Evolutionary conservation across 2,113 vertebrate species (phyloP).

Genomic region (Orientallactaga bullata): DNA sequence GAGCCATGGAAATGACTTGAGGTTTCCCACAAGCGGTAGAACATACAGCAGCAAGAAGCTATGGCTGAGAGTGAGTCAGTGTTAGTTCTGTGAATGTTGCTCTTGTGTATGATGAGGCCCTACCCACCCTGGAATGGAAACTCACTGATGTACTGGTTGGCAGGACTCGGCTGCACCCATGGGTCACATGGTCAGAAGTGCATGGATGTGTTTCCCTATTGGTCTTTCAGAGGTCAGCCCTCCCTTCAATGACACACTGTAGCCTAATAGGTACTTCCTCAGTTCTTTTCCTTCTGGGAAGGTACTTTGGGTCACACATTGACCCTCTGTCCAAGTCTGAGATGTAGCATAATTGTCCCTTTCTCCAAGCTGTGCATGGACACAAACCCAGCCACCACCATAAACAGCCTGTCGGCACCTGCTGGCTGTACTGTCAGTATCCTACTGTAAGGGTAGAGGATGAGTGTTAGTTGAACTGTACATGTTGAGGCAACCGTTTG

Average conservation of each 20-base stretch:
- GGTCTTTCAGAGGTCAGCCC: neutral
- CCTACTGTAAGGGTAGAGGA: neutral
- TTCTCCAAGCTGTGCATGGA: neutral
- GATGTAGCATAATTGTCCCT: neutral
- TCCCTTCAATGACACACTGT: neutral
- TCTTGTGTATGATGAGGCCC: neutral
- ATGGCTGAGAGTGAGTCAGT: neutral
- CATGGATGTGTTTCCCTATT: neutral
- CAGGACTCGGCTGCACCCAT: neutral
- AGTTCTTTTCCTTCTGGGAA: neutral
- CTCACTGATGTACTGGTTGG: neutral
- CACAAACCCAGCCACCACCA: neutral
- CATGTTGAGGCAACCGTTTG: neutral
- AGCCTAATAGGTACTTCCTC: neutral
- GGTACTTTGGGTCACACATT: neutral
- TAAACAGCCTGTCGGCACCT: neutral
- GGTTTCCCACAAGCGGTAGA: neutral
- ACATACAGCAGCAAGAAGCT: neutral
- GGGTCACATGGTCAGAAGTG: neutral
- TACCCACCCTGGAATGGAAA: neutral
- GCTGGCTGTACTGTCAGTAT: too few relatives aligned
- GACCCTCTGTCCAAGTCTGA: neutral
- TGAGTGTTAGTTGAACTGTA: neutral
- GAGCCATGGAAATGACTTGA: neutral
- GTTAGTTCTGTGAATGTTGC: neutral